Conservation (phyloP, 2,113 vertebrate species). For the Globicephala melas region DNA sequence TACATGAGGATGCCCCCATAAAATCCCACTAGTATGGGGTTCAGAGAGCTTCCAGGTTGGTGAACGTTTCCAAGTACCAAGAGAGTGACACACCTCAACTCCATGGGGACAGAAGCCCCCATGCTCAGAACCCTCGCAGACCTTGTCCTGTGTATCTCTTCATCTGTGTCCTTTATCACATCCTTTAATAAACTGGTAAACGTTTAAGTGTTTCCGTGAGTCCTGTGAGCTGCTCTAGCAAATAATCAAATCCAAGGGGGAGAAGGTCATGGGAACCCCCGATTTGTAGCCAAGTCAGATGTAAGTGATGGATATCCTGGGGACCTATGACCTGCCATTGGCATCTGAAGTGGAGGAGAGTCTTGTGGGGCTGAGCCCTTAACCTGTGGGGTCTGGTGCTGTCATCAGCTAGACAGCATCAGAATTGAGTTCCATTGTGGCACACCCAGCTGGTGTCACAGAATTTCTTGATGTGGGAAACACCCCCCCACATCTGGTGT, state of each 20-base stretch:
- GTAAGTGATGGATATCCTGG: not conserved
- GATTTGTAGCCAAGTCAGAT: not conserved
- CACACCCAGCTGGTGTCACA: not conserved
- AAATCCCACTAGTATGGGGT: not conserved
- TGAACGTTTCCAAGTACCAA: not conserved
- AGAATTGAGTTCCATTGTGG: not conserved
- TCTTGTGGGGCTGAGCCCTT: not conserved
- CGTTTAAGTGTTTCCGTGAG: not conserved
- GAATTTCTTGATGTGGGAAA: not conserved
- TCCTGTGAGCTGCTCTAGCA: not conserved
- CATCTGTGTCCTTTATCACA: not conserved
- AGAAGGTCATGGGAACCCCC: not conserved
- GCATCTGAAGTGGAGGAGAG: not conserved
- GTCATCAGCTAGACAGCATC: not conserved
- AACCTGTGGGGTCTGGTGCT: not conserved
- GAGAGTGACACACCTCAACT: not conserved
- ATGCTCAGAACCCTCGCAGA: rapidly evolving
- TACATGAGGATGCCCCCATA: not conserved
- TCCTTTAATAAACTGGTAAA: not conserved
- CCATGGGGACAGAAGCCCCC: not conserved
- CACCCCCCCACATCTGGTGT: rapidly evolving
- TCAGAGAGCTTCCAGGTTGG: not conserved
- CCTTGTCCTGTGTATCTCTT: not conserved
- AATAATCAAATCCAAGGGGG: not conserved
- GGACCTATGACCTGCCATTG: not conserved